A percentile compares a stretch with the other conserved stretches of the same genome.
Conservation (phyloP, 2,113 vertebrate species). For the Periophthalmus modestus region DNA sequence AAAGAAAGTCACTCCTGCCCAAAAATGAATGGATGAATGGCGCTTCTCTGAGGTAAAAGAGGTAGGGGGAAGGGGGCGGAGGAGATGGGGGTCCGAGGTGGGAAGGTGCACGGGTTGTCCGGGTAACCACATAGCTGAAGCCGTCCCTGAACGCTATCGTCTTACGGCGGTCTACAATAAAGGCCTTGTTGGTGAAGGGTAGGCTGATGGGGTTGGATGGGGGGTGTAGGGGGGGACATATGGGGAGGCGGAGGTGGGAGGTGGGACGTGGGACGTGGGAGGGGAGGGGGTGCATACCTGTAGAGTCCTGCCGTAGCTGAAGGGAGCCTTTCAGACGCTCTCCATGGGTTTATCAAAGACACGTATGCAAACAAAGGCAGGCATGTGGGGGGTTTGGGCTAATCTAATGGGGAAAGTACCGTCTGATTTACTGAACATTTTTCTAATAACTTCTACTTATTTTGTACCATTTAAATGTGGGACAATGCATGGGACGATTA, state of each 20-base stretch:
- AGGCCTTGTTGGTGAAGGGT: conserved; percentile 69
- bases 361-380: not conserved
- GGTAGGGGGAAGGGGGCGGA: not conserved
- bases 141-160: conserved; percentile 68
- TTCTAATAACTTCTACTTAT: not conserved
- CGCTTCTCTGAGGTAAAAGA: conserved; percentile 46
- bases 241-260: conserved; percentile 6
- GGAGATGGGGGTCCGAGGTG: conserved; percentile 4
- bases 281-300: conserved; percentile 65
- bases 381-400: conserved; percentile 15
- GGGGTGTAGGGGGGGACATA: too few species aligned
- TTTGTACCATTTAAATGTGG: not conserved
- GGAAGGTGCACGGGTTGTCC: conserved; percentile 56
- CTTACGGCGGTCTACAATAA: conserved; percentile 73
- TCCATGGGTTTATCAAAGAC: conserved; percentile 39
- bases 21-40: conserved; percentile 54
- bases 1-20: conserved; percentile 17
- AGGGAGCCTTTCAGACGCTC: conserved; percentile 67
- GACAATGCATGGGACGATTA: too few species aligned
- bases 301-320: conserved; percentile 64
- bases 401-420: not conserved
- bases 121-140: conserved; percentile 71
- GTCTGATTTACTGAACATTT: not conserved
- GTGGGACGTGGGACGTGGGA: not conserved
- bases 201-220: conserved; percentile 10